Conservation (phyloP, 2,113 vertebrate genomes). For the Pachyramphus minor region DNA sequence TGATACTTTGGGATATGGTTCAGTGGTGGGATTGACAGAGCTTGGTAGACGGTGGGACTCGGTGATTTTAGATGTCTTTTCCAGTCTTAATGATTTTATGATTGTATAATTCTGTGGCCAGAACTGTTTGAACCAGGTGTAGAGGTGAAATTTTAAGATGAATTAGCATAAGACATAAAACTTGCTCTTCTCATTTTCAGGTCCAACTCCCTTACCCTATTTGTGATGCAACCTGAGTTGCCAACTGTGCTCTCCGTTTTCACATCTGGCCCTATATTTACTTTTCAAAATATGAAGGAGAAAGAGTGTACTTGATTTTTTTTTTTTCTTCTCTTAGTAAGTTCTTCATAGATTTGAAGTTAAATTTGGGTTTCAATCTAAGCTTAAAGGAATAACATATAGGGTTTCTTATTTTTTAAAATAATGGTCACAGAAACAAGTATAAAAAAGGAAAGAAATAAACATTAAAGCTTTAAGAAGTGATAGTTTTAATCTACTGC, state of each 20-base stretch:
- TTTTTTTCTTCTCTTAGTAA: neutral
- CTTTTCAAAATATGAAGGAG: neutral
- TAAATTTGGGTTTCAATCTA: neutral
- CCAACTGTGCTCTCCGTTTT: neutral
- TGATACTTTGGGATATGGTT: neutral
- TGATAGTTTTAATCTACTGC: neutral
- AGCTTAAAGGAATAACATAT: conserved; percentile 5
- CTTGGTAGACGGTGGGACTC: neutral
- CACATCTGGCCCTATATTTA: rapidly evolving
- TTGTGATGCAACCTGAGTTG: neutral
- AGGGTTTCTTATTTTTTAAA: neutral
- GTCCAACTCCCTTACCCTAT: neutral
- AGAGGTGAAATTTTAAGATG: neutral
- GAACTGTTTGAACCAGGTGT: neutral
- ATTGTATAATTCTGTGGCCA: neutral
- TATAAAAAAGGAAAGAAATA: neutral
- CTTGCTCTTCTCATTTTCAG: neutral
- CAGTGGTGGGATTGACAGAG: neutral
- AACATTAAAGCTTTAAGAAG: conserved; percentile 22
- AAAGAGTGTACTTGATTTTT: neutral
- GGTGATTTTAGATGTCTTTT: neutral
- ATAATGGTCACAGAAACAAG: conserved; percentile 17
- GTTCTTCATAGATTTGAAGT: neutral
- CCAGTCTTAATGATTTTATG: neutral
- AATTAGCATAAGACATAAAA: rapidly evolving